Percentiles rank a stretch among this genome's conserved stretches.
These are phyloP conservation scores for Aphis gossypii DNA, from an alignment of 1,140 invertebrate species.

Conservation along the genomic window DNA sequence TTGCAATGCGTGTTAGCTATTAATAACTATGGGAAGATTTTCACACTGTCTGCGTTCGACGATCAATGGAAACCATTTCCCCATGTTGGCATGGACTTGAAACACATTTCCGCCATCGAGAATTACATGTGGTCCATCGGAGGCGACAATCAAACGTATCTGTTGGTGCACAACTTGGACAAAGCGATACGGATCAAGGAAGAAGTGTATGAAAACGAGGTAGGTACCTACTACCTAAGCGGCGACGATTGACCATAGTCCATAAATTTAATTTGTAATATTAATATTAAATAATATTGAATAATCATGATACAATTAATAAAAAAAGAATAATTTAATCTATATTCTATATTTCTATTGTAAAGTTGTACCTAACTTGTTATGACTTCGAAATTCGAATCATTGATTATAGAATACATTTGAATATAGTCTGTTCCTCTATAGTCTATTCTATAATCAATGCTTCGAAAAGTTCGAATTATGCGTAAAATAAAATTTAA, in stretches of 20 bases:
- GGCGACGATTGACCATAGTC: not conserved
- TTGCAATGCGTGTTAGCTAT: conserved; percentile 79
- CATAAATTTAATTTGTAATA: not conserved
- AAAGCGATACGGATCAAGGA: conserved; percentile 89
- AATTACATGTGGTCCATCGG: conserved; percentile 91
- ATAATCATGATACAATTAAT: too few relatives aligned
- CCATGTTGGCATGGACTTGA: conserved; percentile 84
- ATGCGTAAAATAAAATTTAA: too few relatives aligned
- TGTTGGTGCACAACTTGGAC: conserved; percentile 86
- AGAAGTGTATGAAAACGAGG: conserved; percentile 91
- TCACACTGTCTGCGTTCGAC: conserved; percentile 78
- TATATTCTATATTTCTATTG: too few relatives aligned
- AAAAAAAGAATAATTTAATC: too few relatives aligned
- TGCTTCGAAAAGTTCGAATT: too few relatives aligned
- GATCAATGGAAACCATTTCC: conserved; percentile 84
- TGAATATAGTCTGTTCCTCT: too few relatives aligned
- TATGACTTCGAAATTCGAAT: too few relatives aligned
- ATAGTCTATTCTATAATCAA: too few relatives aligned
- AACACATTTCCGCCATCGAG: conserved; percentile 82
- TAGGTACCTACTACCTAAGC: conserved; percentile 63
- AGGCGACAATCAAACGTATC: conserved; percentile 88
- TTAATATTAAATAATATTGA: too few relatives aligned
- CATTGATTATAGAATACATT: not conserved
- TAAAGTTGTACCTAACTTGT: too few relatives aligned
- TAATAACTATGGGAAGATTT: conserved; percentile 86